phyloP scores from a whole-genome alignment of 2,888 invertebrate genomes.

The Trachelus iudaicus region DNA sequence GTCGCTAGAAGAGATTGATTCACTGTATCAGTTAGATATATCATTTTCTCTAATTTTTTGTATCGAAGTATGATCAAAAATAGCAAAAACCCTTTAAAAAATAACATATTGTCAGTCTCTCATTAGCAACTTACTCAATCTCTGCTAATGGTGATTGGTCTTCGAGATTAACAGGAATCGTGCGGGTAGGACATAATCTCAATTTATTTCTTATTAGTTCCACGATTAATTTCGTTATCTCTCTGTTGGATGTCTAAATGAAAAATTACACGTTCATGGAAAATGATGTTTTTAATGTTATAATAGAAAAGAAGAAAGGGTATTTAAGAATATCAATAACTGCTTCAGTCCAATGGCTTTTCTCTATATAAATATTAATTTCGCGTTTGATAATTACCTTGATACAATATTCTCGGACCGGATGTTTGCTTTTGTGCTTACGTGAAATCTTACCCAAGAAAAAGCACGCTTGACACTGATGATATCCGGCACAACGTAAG shows the following conservation, averaged over 20 bases:
- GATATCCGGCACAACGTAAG: constrained; percentile 73
- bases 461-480: constrained; percentile 78
- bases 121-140: constrained; percentile 38
- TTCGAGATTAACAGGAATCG: constrained; percentile 42
- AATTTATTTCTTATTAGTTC: constrained; percentile 61
- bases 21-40: constrained; percentile 31
- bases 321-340: neutral
- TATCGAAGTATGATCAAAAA: neutral
- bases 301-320: constrained; percentile 1
- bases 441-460: constrained; percentile 71
- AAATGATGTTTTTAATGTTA: constrained; percentile 11
- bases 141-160: constrained; percentile 40
- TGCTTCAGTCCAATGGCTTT: neutral
- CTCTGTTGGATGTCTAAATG: constrained; percentile 56
- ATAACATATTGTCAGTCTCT: neutral
- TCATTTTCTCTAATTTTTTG: neutral
- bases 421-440: constrained; percentile 75
- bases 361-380: neutral
- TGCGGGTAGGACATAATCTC: constrained; percentile 56
- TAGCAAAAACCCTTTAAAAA: neutral
- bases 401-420: constrained; percentile 74
- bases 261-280: neutral
- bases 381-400: constrained; percentile 55
- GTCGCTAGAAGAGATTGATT: constrained; percentile 33
- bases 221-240: constrained; percentile 58